These are phyloP conservation scores for Calidris pygmaea DNA, from an alignment of 2,113 vertebrate species.

Conservation along the genomic window DNA sequence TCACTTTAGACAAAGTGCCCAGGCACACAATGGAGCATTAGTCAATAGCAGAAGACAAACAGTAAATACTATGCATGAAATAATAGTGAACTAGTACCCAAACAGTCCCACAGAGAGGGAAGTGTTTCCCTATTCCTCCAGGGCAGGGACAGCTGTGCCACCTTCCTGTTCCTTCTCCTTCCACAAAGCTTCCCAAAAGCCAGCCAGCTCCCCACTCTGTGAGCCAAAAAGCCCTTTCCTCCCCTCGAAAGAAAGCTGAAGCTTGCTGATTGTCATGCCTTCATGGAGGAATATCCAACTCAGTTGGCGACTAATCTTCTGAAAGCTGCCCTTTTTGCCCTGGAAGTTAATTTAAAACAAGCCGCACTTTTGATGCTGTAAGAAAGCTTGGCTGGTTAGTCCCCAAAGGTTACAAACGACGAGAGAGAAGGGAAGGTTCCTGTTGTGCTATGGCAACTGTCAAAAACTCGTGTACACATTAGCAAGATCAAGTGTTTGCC, in stretches of 20 bases:
- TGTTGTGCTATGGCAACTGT: conserved; percentile 10
- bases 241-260: neutral
- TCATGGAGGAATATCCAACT: neutral
- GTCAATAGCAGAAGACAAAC: neutral
- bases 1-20: neutral
- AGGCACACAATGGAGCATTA: neutral
- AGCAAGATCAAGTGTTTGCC: neutral
- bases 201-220: neutral
- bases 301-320: neutral
- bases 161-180: neutral
- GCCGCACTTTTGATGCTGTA: neutral
- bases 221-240: neutral
- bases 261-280: neutral
- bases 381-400: neutral
- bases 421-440: neutral
- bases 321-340: neutral
- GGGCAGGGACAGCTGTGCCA: neutral
- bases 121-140: neutral
- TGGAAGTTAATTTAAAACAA: neutral
- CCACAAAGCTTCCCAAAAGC: neutral
- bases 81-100: neutral
- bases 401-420: neutral
- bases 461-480: neutral
- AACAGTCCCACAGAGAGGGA: neutral
- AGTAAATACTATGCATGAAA: neutral